Percentiles rank a stretch among this genome's conserved stretches.
These are phyloP conservation scores for Merodon equestris DNA, from an alignment of 2,888 invertebrate genomes.

Conservation along the genomic window DNA sequence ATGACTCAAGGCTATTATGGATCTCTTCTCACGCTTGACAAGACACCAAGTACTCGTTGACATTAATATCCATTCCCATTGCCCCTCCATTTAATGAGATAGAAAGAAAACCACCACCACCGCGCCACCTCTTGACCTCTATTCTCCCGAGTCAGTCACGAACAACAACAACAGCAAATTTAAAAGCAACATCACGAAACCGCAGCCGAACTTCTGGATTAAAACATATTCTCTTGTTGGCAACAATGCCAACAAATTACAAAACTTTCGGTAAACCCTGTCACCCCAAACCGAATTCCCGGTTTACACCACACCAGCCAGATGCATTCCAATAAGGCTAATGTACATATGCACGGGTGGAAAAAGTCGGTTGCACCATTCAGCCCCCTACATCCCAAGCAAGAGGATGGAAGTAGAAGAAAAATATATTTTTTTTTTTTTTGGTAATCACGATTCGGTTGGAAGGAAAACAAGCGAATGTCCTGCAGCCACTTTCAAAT, in stretches of 20 bases:
- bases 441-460: no score
- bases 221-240: constrained; percentile 57
- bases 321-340: constrained; percentile 53
- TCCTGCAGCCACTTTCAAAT: constrained; percentile 49
- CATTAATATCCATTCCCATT: no score
- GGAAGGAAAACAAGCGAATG: constrained; percentile 3
- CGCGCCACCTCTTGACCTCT: no score
- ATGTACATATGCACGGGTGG: constrained; percentile 50
- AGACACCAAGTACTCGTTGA: no score
- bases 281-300: constrained; percentile 5
- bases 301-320: neutral
- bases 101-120: neutral
- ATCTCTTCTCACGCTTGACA: no score
- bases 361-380: neutral
- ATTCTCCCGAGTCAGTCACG: neutral
- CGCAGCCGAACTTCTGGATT: no score
- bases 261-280: constrained; percentile 44
- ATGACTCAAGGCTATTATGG: no score
- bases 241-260: constrained; percentile 56
- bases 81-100: neutral
- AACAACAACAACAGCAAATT: constrained; percentile 23
- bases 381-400: no score
- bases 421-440: no score
- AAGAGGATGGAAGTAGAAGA: no score
- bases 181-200: no score